phyloP scores from a whole-genome alignment of 2,113 vertebrate species.

The Menura novaehollandiae region DNA sequence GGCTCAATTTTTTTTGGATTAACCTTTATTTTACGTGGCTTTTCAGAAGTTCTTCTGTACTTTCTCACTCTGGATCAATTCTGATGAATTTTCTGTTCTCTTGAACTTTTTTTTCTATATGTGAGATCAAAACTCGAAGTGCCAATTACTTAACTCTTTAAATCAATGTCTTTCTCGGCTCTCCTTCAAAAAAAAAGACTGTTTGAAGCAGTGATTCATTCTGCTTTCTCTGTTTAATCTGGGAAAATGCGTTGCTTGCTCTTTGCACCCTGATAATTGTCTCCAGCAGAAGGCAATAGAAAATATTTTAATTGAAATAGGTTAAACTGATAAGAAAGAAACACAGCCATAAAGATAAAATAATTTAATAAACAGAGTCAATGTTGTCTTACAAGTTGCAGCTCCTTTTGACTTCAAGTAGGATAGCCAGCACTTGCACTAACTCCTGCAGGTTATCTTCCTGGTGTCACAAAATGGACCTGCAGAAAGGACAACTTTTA shows the following conservation, averaged over 20 bases:
- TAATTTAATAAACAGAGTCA: neutral
- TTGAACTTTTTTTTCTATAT: neutral
- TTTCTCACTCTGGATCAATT: neutral
- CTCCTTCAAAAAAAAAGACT: neutral
- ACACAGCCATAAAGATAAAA: neutral
- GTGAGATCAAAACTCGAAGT: neutral
- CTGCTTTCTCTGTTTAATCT: neutral
- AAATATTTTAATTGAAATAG: neutral
- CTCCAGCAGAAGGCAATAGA: neutral
- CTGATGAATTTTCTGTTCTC: neutral
- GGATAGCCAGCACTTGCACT: neutral
- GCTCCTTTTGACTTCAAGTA: neutral
- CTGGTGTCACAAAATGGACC: neutral
- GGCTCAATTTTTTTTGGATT: neutral
- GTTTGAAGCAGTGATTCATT: neutral
- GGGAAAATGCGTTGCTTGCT: neutral
- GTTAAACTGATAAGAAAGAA: neutral
- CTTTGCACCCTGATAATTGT: neutral
- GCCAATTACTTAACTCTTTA: constrained; percentile 30
- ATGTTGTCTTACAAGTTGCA: neutral
- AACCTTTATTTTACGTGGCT: neutral
- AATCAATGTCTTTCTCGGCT: neutral
- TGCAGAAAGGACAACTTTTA: neutral
- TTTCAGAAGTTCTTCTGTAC: neutral
- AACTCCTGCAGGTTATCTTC: neutral